Percentiles rank a stretch among this genome's conserved stretches.
These are phyloP conservation scores for Brachycybe producta DNA, from an alignment of 2,888 invertebrate genomes.

Conservation along the genomic window DNA sequence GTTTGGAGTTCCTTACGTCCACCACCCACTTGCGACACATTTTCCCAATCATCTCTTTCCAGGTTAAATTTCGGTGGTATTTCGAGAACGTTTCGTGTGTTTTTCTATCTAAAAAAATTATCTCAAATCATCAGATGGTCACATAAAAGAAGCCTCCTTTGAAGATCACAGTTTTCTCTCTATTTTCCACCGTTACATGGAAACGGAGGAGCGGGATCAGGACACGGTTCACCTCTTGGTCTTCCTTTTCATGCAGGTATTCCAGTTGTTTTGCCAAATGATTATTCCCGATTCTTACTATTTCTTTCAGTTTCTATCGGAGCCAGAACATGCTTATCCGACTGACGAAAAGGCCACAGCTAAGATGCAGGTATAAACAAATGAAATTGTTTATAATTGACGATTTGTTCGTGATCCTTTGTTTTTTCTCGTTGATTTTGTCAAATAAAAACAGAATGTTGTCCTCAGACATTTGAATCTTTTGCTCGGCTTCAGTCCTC, in stretches of 20 bases:
- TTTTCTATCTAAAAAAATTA: no score
- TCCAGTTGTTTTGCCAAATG: constrained; percentile 3
- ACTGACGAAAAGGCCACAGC: constrained; percentile 69
- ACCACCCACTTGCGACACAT: constrained; percentile 35
- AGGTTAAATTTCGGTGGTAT: no score
- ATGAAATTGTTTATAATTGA: neutral
- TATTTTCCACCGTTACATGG: constrained; percentile 73
- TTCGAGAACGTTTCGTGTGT: no score
- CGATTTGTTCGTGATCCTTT: no score
- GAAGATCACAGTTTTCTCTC: constrained; percentile 64
- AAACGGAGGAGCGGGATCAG: constrained; percentile 84
- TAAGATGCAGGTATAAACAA: constrained; percentile 44
- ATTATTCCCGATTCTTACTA: neutral
- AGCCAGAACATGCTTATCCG: constrained; percentile 67
- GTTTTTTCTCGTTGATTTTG: no score
- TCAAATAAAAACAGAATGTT: constrained; percentile 65
- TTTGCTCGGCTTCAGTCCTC: constrained; percentile 80
- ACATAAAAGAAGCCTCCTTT: constrained; percentile 71
- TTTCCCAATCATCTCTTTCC: constrained; percentile 35
- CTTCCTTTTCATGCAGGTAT: constrained; percentile 73
- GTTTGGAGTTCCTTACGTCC: constrained; percentile 76
- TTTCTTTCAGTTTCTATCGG: constrained; percentile 68
- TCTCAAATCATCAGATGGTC: constrained; percentile 46
- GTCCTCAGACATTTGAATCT: constrained; percentile 84
- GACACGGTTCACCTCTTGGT: constrained; percentile 90